Percentiles rank a stretch among this genome's conserved stretches.
Conservation (phyloP, 2,113 vertebrate genomes). For the Pycnonotus jocosus region DNA sequence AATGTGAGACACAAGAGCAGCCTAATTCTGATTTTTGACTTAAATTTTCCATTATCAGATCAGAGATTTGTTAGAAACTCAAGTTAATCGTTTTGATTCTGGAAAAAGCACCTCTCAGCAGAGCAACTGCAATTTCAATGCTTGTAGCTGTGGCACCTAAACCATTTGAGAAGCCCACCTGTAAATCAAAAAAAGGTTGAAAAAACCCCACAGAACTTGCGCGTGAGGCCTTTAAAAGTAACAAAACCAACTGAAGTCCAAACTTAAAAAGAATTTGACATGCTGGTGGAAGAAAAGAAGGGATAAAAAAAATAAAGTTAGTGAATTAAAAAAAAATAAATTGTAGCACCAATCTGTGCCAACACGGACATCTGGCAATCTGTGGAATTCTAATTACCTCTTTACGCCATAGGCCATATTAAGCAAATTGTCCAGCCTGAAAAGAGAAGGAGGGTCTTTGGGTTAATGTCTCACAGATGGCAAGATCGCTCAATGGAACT, state of each 20-base stretch:
- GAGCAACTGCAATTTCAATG: background rate
- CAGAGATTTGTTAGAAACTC: background rate
- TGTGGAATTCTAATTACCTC: constrained; percentile 99
- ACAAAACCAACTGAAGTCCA: constrained; percentile 79
- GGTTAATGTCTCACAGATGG: constrained; percentile 99
- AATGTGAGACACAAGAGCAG: background rate
- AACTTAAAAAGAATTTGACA: constrained; percentile 83
- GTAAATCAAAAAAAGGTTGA: constrained; percentile 76
- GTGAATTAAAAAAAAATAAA: constrained; percentile 81
- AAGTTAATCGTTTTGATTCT: constrained; percentile 19
- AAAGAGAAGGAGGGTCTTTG: constrained; percentile 99
- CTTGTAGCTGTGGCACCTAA: constrained; percentile 78
- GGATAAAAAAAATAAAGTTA: constrained; percentile 82
- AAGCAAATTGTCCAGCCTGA: constrained; percentile 99
- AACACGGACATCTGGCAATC: constrained; percentile 99
- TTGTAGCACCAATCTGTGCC: constrained; percentile 87
- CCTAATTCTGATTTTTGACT: constrained; percentile 38
- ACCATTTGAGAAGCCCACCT: constrained; percentile 76
- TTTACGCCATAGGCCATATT: constrained; percentile 99
- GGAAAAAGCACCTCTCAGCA: constrained; percentile 17
- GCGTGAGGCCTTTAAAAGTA: constrained; percentile 73
- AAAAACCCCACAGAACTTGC: constrained; percentile 64
- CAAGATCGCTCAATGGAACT: constrained; percentile 99
- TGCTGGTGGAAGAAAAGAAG: constrained; percentile 83
- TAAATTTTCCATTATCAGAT: background rate